phyloP scores from a whole-genome alignment of 2,888 invertebrate species.

The Mythimna loreyi region DNA sequence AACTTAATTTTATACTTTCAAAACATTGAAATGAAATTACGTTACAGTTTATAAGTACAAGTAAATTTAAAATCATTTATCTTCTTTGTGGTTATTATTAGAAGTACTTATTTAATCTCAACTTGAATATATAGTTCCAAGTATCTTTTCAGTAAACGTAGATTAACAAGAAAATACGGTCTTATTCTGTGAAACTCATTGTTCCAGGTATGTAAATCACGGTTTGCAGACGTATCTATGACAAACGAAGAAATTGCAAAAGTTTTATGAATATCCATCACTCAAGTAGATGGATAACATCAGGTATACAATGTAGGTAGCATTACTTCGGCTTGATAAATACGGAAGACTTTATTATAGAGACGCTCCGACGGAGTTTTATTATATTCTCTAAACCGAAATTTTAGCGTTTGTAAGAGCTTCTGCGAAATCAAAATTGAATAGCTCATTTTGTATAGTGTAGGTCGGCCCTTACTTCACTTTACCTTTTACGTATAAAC shows the following conservation, averaged over 20 bases:
- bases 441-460: conserved; percentile 37
- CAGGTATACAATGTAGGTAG: conserved; percentile 51
- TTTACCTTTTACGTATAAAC: conserved; percentile 46
- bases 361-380: conserved; percentile 42
- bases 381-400: conserved; percentile 46
- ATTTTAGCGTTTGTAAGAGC: conserved; percentile 42
- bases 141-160: conserved; percentile 1
- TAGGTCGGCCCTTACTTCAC: conserved; percentile 20
- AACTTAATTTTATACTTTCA: too few species aligned
- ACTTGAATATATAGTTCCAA: neutral
- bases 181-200: conserved; percentile 21
- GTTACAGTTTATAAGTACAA: neutral
- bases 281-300: conserved; percentile 47
- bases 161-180: conserved; percentile 8
- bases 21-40: neutral
- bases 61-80: neutral
- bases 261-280: conserved; percentile 59
- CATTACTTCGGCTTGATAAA: conserved; percentile 53
- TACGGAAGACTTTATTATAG: conserved; percentile 46
- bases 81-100: neutral
- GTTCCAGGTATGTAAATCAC: conserved; percentile 44
- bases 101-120: neutral
- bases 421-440: conserved; percentile 42
- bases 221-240: conserved; percentile 25
- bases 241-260: conserved; percentile 54